These are phyloP conservation scores for Bolinopsis microptera DNA, from an alignment of 37 sponge, comb jelly and placozoan species.

Conservation along the genomic window DNA sequence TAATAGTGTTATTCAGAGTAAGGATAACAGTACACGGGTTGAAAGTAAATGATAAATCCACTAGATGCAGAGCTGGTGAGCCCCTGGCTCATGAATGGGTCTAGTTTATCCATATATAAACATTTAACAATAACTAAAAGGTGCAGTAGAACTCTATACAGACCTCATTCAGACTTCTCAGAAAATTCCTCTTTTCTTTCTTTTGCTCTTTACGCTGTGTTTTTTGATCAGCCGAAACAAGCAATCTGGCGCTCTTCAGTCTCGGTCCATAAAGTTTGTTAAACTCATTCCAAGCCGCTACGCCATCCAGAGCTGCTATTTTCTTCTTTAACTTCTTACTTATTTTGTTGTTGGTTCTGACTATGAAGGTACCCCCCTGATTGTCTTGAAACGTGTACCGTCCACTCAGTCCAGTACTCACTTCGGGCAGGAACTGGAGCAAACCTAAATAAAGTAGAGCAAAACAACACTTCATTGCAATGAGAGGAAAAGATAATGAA, in stretches of 20 bases:
- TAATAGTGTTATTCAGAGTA: not conserved
- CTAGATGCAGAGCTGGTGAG: no score
- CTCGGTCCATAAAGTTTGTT: not conserved
- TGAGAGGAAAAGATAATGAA: no score
- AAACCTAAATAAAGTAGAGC: no score
- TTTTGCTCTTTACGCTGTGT: not conserved
- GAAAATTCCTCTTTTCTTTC: not conserved
- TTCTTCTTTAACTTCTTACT: not conserved
- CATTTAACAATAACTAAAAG: no score
- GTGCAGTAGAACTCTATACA: no score
- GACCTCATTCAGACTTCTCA: not conserved
- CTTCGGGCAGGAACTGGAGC: no score
- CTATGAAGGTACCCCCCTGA: not conserved
- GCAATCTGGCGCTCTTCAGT: conserved; percentile 1
- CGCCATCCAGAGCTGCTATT: conserved; percentile 11
- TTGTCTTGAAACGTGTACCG: not conserved
- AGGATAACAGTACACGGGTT: not conserved
- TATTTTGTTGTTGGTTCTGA: not conserved
- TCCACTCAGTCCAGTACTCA: no score
- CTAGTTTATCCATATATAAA: no score
- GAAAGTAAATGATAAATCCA: no score
- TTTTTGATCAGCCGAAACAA: not conserved
- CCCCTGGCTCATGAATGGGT: no score
- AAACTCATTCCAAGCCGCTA: conserved; percentile 35
- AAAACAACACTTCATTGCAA: no score